Evolutionary conservation across 2,888 invertebrate genomes (phyloP), one percentile per base, ranked within the genome.

Genomic region (Brachyptera risi): DNA sequence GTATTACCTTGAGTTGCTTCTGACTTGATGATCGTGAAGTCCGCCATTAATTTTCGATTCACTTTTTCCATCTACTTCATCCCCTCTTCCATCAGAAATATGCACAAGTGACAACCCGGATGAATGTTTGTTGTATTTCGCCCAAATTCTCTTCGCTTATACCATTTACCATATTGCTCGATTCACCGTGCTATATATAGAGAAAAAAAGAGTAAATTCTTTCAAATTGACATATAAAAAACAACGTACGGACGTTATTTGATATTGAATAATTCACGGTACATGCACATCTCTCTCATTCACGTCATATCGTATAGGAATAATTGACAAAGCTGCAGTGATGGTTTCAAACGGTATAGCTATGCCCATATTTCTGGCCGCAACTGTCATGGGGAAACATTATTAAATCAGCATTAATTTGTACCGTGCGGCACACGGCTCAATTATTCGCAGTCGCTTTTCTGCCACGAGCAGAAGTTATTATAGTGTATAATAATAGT

Each of bases 351-450:
- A 26, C 11, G n/a, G 37, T 47, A n/a, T 23, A 24, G 21, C 24
- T 7, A 7, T 2, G 24, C 23, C 21, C 11, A 27, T 17, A 58
- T 58, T 58, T 58, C 58, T 49, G 31, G 31, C 58, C 31, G 49
- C 35, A 31, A 27, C 19, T 44, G 58, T 40, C 58, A 44, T 11
- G 47, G 58, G 58, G 49, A 58, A 31, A 47, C 56, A 56, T 60
- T 56, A 60, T 60, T 60, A 60, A 60, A 60, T 60, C 60, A 60
- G 60, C 60, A 60, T 60, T 60, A 60, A 60, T 60, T 60, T 60
- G 60, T 54, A 35, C 35, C 35, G 35, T 35, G 54, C 15, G 21
- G 35, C 15, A 37, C 37, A 26, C 5, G 47, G 37, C 37, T 27
- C 47, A 44, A 49, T 47, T 49, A 47, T 21, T 31, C 47, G 47